Conservation (phyloP, 2,113 vertebrate species). For the Anarrhichthys ocellatus region DNA sequence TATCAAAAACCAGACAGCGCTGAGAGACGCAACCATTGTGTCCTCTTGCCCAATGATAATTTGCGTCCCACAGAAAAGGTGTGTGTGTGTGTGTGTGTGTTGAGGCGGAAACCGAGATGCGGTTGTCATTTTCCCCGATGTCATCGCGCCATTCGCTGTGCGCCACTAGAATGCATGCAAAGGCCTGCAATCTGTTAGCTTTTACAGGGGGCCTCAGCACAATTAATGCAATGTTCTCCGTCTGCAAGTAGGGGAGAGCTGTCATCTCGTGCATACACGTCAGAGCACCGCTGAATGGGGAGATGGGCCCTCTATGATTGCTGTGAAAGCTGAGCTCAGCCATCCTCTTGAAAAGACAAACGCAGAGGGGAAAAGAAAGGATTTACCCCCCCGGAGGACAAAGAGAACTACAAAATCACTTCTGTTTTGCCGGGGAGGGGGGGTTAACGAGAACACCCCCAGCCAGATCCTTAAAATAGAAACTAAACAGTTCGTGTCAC, state of each 20-base stretch:
- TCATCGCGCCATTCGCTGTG: constrained; percentile 48
- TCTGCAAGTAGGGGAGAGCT: constrained; percentile 59
- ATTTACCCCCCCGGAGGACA: constrained; percentile 63
- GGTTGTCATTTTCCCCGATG: constrained; percentile 49
- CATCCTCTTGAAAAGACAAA: constrained; percentile 72
- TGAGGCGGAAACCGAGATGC: constrained; percentile 45
- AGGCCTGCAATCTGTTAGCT: constrained; percentile 56
- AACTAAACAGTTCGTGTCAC: constrained; percentile 89
- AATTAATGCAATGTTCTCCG: constrained; percentile 65
- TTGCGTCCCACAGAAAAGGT: constrained; percentile 15
- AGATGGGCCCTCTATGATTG: constrained; percentile 67
- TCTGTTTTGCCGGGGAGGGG: constrained; percentile 54
- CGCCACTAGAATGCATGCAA: constrained; percentile 52
- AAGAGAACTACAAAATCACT: constrained; percentile 77
- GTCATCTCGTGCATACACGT: constrained; percentile 65
- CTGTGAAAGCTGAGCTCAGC: constrained; percentile 79
- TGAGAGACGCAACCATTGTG: constrained; percentile 76
- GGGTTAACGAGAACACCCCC: constrained; percentile 69
- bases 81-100: constrained; percentile 12
- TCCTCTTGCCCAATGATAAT: constrained; percentile 49
- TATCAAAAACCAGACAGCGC: constrained; percentile 71
- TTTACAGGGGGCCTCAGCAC: constrained; percentile 42
- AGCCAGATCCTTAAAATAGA: constrained; percentile 86
- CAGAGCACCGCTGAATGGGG: constrained; percentile 63
- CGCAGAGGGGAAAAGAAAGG: constrained; percentile 55